These are phyloP conservation scores for Mylabris sibirica DNA, from an alignment of 2,888 invertebrate species.

Conservation along the genomic window DNA sequence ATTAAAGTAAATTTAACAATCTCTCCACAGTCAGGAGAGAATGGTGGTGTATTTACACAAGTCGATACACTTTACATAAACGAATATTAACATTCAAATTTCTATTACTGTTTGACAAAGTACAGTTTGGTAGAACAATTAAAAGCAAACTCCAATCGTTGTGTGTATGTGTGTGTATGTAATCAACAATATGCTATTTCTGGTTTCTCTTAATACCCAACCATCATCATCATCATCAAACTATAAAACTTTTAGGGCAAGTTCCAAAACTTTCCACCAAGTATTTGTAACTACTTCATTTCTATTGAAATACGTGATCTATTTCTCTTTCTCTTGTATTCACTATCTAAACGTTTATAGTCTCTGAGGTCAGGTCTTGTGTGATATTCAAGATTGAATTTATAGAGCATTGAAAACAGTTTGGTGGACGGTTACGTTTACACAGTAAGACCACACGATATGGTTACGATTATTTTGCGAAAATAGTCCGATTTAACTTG, in stretches of 20 bases:
- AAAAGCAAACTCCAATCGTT: conserved; percentile 28
- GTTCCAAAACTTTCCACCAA: conserved; percentile 25
- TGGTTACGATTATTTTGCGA: conserved; percentile 15
- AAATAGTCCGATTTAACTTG: background rate
- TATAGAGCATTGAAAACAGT: conserved; percentile 30
- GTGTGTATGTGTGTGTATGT: conserved; percentile 10
- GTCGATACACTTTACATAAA: conserved; percentile 27
- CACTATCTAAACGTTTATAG: background rate
- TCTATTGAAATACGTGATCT: conserved; percentile 32
- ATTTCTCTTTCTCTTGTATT: background rate
- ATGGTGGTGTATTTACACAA: conserved; percentile 24
- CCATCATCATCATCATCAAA: conserved; percentile 23
- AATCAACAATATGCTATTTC: conserved; percentile 35
- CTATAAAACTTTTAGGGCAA: conserved; percentile 25
- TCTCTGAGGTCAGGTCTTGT: conserved; percentile 27
- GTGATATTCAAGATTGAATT: conserved; percentile 36
- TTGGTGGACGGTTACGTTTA: conserved; percentile 18
- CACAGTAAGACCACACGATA: conserved; percentile 7
- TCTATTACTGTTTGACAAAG: conserved; percentile 34
- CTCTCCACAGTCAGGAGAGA: conserved; percentile 5
- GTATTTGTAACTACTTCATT: conserved; percentile 35
- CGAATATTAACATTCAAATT: conserved; percentile 36
- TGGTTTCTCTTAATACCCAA: background rate
- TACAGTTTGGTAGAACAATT: conserved; percentile 32
- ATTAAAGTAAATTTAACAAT: conserved; percentile 30